phyloP scores from a whole-genome alignment of 2,113 vertebrate genomes.

The Lathamus discolor region DNA sequence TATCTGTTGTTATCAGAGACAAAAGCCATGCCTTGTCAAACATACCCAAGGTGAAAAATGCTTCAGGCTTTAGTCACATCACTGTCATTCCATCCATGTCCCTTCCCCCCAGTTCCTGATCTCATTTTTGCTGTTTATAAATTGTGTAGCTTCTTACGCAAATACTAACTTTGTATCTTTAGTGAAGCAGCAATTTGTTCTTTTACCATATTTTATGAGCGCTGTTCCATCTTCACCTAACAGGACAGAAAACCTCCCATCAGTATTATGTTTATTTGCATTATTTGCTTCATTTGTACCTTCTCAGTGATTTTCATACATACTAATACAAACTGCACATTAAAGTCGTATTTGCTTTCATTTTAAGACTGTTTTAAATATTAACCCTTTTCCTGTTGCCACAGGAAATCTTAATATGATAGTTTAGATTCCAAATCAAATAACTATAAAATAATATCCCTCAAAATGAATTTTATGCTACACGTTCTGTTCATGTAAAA shows the following conservation, averaged over 20 bases:
- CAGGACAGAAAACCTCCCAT: background rate
- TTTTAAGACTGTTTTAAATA: background rate
- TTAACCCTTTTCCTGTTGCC: background rate
- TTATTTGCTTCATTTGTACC: background rate
- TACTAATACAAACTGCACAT: background rate
- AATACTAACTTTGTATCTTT: background rate
- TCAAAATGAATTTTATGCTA: slow-evolving; percentile 27
- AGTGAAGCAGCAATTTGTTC: background rate
- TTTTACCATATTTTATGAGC: background rate
- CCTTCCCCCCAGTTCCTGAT: background rate
- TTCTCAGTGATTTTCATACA: background rate
- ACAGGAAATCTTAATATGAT: background rate
- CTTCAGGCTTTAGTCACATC: background rate
- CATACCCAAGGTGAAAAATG: background rate
- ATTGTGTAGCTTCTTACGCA: background rate
- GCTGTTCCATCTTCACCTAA: background rate
- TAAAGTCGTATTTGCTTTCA: background rate
- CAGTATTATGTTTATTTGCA: background rate
- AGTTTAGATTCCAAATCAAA: background rate
- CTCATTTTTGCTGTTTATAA: background rate
- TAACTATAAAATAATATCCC: slow-evolving; percentile 13
- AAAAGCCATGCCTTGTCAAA: slow-evolving; percentile 33
- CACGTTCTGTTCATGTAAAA: slow-evolving; percentile 22
- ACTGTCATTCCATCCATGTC: background rate
- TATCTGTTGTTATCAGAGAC: slow-evolving; percentile 15